Conservation (phyloP, 2,113 vertebrate genomes). For the Embiotoca jacksoni region DNA sequence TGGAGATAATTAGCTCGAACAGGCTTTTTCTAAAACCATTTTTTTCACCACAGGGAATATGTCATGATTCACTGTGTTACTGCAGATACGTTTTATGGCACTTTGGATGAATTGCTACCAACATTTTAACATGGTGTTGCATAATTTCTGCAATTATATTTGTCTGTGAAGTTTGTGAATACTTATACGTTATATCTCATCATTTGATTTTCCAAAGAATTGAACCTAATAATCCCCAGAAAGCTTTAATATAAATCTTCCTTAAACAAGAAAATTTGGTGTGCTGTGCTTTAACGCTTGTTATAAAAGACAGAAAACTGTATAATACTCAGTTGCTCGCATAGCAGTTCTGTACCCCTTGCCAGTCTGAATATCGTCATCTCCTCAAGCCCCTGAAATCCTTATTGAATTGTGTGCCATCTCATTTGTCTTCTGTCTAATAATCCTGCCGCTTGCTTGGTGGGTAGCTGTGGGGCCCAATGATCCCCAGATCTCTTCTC, state of each 20-base stretch:
- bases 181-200: too few relatives aligned
- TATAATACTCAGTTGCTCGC: neutral
- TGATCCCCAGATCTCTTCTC: slow-evolving; percentile 15
- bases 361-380: slow-evolving; percentile 54
- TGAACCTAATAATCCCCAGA: too few relatives aligned
- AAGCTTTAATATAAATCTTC: neutral
- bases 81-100: neutral
- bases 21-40: too few relatives aligned
- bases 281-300: neutral
- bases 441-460: slow-evolving; percentile 65
- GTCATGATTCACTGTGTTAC: too few relatives aligned
- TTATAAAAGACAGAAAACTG: neutral
- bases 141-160: too few relatives aligned
- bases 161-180: too few relatives aligned
- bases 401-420: slow-evolving; percentile 74
- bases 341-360: neutral
- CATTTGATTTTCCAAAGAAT: too few relatives aligned
- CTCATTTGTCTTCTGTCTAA: slow-evolving; percentile 75
- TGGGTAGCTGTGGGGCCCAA: slow-evolving; percentile 42
- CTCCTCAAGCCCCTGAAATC: slow-evolving; percentile 65
- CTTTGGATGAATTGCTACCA: neutral
- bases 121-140: too few relatives aligned
- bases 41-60: too few relatives aligned
- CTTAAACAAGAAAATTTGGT: neutral
- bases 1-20: neutral